phyloP scores from a whole-genome alignment of 2,113 vertebrate genomes.

The Bos indicus region DNA sequence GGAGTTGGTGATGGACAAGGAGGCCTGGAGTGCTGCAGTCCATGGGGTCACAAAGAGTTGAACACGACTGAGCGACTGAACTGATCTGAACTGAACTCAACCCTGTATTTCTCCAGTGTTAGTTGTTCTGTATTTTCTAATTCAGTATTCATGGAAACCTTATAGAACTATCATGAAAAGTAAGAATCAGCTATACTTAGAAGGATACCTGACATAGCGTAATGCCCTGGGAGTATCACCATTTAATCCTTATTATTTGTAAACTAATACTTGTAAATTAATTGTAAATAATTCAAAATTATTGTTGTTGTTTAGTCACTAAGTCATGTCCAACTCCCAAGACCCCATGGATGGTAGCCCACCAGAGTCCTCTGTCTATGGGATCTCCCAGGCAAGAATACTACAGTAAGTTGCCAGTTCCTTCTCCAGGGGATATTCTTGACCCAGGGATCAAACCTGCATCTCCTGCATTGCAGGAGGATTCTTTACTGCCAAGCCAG shows the following conservation, averaged over 20 bases:
- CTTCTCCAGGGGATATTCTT: background rate
- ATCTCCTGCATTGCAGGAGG: background rate
- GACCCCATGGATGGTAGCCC: background rate
- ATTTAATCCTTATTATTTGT: background rate
- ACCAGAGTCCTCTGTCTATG: background rate
- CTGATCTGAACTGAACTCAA: background rate
- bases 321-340: background rate
- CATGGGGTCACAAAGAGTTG: background rate
- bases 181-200: background rate
- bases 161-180: background rate
- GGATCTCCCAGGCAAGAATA: background rate
- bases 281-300: background rate
- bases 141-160: background rate
- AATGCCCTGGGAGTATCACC: background rate
- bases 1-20: background rate
- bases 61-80: background rate
- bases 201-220: background rate
- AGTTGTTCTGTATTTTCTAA: background rate
- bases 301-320: background rate
- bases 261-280: background rate
- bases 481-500: background rate
- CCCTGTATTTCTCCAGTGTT: background rate
- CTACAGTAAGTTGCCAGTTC: background rate
- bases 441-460: background rate
- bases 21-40: background rate